A percentile compares a stretch with the other conserved stretches of the same genome.
Evolutionary conservation across 1,140 invertebrate species (phyloP).

Genomic region (Papilio aristodemus): DNA sequence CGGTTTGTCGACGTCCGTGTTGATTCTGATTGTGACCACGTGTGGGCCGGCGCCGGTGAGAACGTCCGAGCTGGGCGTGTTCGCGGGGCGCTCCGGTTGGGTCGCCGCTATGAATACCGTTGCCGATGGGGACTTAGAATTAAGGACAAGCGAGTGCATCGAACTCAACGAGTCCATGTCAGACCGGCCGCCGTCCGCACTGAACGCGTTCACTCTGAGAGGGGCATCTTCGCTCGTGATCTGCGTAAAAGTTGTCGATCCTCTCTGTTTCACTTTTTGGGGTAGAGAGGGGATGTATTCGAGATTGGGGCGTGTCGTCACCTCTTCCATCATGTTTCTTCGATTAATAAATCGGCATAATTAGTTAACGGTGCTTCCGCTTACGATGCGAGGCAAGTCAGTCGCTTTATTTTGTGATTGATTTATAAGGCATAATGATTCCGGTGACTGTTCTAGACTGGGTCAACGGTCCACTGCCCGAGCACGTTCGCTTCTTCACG

Average conservation of each 20-base stretch:
- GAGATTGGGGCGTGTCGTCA: constrained; percentile 61
- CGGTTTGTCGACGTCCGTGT: constrained; percentile 79
- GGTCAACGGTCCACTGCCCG: constrained; percentile 66
- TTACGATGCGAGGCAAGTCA: constrained; percentile 66
- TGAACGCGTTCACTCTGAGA: constrained; percentile 61
- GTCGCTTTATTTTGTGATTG: constrained; percentile 61
- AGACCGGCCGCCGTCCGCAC: constrained; percentile 51
- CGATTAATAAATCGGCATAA: constrained; percentile 72
- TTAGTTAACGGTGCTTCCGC: constrained; percentile 62
- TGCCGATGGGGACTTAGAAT: constrained; percentile 77
- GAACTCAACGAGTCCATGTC: constrained; percentile 73
- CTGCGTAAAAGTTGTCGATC: constrained; percentile 72
- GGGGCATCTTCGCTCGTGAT: constrained; percentile 61
- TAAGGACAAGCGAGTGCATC: constrained; percentile 79
- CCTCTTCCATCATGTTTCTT: constrained; percentile 69
- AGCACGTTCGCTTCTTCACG: constrained; percentile 54
- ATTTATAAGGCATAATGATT: constrained; percentile 77
- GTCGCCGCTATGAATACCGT: constrained; percentile 84
- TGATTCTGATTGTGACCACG: constrained; percentile 86
- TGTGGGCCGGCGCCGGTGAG: constrained; percentile 74
- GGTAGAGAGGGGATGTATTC: constrained; percentile 71
- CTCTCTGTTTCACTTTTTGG: constrained; percentile 63
- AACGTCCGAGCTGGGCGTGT: constrained; percentile 64
- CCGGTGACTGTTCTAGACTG: constrained; percentile 63
- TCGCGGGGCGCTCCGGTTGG: constrained; percentile 74